Evolutionary conservation across 2,888 invertebrate genomes (phyloP).

Genomic region (Gisinianus flammeolus): DNA sequence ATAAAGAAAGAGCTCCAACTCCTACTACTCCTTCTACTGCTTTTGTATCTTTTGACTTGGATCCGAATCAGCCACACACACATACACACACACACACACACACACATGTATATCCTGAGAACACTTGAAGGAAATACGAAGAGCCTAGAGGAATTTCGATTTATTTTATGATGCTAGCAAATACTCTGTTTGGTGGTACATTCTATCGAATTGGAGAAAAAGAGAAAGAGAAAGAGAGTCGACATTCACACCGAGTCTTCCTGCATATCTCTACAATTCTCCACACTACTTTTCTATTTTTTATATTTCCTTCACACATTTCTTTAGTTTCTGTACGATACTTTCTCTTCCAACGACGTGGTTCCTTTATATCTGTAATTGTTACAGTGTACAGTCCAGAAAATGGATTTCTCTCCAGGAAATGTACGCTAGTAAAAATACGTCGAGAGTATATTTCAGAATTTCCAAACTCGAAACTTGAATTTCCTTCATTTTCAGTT

Average conservation of each 20-base stretch:
- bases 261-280: too few species aligned
- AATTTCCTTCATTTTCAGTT: too few species aligned
- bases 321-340: neutral
- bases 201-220: too few species aligned
- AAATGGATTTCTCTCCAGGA: neutral
- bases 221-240: too few species aligned
- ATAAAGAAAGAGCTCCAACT: neutral
- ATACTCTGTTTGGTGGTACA: neutral
- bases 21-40: too few species aligned
- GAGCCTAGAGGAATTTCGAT: slow-evolving; percentile 25
- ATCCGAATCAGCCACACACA: neutral
- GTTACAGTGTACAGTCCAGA: neutral
- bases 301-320: too few species aligned
- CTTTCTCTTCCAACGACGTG: neutral
- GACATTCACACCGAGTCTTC: too few species aligned
- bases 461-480: too few species aligned
- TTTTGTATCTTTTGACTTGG: neutral
- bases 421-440: slow-evolving; percentile 4
- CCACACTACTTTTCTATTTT: too few species aligned
- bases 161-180: slow-evolving; percentile 27
- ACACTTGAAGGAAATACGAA: slow-evolving; percentile 19
- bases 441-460: too few species aligned
- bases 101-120: neutral
- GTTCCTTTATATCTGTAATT: slow-evolving; percentile 1
- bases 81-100: neutral